phyloP scores from a whole-genome alignment of 2,888 invertebrate genomes.

The Volucella bombylans region DNA sequence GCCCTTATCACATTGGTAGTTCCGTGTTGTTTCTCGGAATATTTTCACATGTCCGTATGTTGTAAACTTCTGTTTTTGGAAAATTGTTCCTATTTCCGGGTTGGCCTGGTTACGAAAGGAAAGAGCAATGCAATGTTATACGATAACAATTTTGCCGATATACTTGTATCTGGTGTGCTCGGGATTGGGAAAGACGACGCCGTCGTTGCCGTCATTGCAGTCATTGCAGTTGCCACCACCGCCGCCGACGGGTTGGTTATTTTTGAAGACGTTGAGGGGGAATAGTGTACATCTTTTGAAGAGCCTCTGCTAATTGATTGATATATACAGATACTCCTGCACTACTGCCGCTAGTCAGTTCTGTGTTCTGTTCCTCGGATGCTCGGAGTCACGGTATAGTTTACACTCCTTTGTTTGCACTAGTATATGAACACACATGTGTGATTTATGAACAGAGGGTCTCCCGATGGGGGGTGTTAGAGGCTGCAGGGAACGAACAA shows the following conservation, averaged over 20 bases:
- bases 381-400: slow-evolving; percentile 17
- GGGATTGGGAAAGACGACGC: too few species aligned
- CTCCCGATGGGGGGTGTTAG: not conserved
- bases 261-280: slow-evolving; percentile 1
- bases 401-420: slow-evolving; percentile 48
- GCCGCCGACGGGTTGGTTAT: not conserved
- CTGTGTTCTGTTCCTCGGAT: not conserved
- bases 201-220: too few species aligned
- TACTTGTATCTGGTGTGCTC: too few species aligned
- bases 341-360: not conserved
- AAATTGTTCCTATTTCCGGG: slow-evolving; percentile 36
- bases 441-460: slow-evolving; percentile 66
- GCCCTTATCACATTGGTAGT: not conserved
- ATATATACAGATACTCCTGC: slow-evolving; percentile 18
- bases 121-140: not conserved
- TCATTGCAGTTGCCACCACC: not conserved
- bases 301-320: slow-evolving; percentile 69
- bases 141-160: not conserved
- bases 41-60: slow-evolving; percentile 29
- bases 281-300: slow-evolving; percentile 25
- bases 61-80: slow-evolving; percentile 37
- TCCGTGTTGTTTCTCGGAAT: slow-evolving; percentile 6
- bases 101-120: slow-evolving; percentile 35
- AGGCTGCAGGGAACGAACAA: not conserved
- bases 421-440: slow-evolving; percentile 49